Base-by-base conservation (phyloP, 2,113 vertebrate genomes). In the Boulengerochromis microlepis region DNA sequence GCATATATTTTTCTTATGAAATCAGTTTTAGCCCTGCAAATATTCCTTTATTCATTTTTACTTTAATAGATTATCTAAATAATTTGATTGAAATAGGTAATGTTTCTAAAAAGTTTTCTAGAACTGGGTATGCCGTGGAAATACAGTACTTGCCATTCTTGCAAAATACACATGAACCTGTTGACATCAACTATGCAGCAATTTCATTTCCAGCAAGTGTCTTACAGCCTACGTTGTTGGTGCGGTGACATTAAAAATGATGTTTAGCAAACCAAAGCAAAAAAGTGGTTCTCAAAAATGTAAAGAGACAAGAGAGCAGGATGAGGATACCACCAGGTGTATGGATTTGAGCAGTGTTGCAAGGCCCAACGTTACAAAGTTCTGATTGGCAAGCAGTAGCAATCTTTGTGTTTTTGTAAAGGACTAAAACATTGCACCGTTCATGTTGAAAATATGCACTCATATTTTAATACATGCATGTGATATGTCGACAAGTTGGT, bases 81-180 rank as follows among this genome's bases (percentile, higher is more conserved):
- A 40, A 71, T 71, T 24, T 71, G 35, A 16, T 71, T 71, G 12
- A 42, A 71, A 42, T 24, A 24, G 5, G 35, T 24, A 15, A 40
- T 24, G 35, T 71, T 71, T 15, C 35, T 69, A 40, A 22, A 66
- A 66, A 0, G 16, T 19, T 19, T 33, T 64, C 24, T 59, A 29
- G 5, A n/a, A 9, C 5, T 40, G 35, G 11, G 3, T 4, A 42
- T 2, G 8, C 1, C 0, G 6, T 61, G n/a, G n/a, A 71, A 69
- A 38, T 69, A 0, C 10, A 40, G 7, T n/a, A 69, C 64, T 0
- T 40, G 11, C 11, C 33, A 69, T 69, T 69, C 3, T 8, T 40
- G 10, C 33, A 22, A 69, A 69, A 69, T 40, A 40, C 19, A 8
- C 19, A 40, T 40, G 64, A 64, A 64, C 59, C 10, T 0, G 7